A percentile compares a stretch with the other conserved stretches of the same genome.
Evolutionary conservation across 2,113 vertebrate species (phyloP).

Genomic region (Equus quagga): DNA sequence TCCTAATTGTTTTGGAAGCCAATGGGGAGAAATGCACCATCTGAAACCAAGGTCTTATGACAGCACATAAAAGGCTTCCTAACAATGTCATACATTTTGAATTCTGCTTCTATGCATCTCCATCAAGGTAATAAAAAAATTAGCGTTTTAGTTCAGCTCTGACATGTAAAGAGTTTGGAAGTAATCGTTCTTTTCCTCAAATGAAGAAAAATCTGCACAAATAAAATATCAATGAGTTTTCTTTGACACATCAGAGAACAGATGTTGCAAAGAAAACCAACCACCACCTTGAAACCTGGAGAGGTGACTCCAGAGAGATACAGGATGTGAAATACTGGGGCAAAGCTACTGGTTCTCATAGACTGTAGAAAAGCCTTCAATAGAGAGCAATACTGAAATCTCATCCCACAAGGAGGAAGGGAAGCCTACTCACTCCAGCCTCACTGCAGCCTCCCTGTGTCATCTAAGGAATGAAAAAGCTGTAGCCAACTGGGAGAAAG

Average conservation of each 20-base stretch:
- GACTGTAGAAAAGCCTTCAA: background rate
- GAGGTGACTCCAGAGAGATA: background rate
- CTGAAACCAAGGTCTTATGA: background rate
- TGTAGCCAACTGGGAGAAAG: background rate
- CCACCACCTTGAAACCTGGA: background rate
- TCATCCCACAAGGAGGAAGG: no score
- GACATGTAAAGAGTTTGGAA: background rate
- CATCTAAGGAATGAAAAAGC: background rate
- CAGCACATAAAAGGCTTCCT: background rate
- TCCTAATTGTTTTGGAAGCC: background rate
- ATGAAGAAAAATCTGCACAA: background rate
- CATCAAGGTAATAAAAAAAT: background rate
- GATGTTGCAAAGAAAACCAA: background rate
- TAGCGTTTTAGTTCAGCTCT: background rate
- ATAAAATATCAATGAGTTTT: background rate
- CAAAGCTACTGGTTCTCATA: background rate
- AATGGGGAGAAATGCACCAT: background rate
- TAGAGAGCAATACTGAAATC: background rate
- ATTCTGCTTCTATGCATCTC: background rate
- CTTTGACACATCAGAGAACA: background rate
- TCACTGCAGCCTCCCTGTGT: background rate
- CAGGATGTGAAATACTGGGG: background rate
- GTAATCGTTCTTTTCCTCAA: background rate
- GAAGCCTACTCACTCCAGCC: background rate
- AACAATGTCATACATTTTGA: background rate